Conservation (phyloP, 2,797 vertebrate genomes). For the Halcyon smyrnensis region DNA sequence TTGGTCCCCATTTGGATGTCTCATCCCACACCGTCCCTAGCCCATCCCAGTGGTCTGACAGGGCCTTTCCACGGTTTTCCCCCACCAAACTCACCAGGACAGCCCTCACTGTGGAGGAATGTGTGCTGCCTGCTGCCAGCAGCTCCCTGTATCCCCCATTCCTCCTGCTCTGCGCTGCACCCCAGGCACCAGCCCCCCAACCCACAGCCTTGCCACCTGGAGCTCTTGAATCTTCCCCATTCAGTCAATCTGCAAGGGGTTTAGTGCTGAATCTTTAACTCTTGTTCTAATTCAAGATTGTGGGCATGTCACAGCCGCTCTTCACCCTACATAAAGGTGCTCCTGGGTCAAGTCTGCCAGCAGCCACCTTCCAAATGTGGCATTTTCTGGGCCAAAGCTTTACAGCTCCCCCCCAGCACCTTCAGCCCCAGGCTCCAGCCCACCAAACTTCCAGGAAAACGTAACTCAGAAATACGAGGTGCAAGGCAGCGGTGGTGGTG, state of each 20-base stretch:
- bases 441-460: background rate
- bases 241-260: accelerated
- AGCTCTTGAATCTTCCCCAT: background rate
- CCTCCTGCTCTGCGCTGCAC: accelerated
- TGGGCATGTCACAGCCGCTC: too few relatives aligned
- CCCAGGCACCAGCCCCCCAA: accelerated
- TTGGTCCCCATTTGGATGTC: accelerated
- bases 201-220: background rate
- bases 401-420: background rate
- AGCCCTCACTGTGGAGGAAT: accelerated
- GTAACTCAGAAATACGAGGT: accelerated
- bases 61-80: too few relatives aligned
- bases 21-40: background rate
- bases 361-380: background rate
- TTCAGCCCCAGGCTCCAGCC: background rate
- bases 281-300: accelerated
- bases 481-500: background rate
- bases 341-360: background rate
- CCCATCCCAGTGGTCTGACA: background rate
- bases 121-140: background rate
- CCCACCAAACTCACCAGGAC: background rate
- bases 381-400: background rate
- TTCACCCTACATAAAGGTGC: background rate
- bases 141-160: background rate
- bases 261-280: background rate